Evolutionary conservation across 2,888 invertebrate species (phyloP), one percentile per base, ranked within the genome.

Genomic region (Digitonthophagus gazella): DNA sequence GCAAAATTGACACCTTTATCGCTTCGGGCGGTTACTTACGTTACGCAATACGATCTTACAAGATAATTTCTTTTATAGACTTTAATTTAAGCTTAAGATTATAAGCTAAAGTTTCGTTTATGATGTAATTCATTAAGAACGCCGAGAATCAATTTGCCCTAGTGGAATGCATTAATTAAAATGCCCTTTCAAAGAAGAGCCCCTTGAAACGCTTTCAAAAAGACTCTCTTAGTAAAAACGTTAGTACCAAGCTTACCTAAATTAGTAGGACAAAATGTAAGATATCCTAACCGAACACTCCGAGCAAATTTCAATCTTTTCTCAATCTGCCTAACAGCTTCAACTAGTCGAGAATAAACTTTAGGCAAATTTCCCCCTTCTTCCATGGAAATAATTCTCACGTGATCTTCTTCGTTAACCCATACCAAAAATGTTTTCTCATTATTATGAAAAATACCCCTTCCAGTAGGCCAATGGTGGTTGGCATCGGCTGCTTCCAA

Each of bases 401-500:
- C 89, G 84, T 98, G 98, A 87, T 98, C 98, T 85, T 98, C 97
- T 84, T 98, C 97, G 82, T 97, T 97, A 85, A 93, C 91, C 97
- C 98, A 98, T 74, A 97, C 93, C 82, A 96, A 86, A 91, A 98
- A 98, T 75, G 95, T 96, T 87, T 97, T 97, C 85, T 89, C 90
- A 81, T 94, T 92, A 81, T 98, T 98, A 87, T 94, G 93, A 89
- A 90, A 98, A 85, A 98, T 97, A 79, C 98, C 98, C 82, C 98
- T 92, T 18, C 89, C 88, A 72, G 90, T 87, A 75, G 98, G 98
- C 98, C 98, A 98, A 88, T 88, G 97, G 74, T 70, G 63, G 28
- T 68, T 70, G 15, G 71, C 54, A 22, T 72, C 95, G 76, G 96
- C 96, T 0, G 93, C 89, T 85, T 95, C 90, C 79, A 95, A 87